Conservation (phyloP, 2,797 vertebrate species). For the Anisognathus igniventris region DNA sequence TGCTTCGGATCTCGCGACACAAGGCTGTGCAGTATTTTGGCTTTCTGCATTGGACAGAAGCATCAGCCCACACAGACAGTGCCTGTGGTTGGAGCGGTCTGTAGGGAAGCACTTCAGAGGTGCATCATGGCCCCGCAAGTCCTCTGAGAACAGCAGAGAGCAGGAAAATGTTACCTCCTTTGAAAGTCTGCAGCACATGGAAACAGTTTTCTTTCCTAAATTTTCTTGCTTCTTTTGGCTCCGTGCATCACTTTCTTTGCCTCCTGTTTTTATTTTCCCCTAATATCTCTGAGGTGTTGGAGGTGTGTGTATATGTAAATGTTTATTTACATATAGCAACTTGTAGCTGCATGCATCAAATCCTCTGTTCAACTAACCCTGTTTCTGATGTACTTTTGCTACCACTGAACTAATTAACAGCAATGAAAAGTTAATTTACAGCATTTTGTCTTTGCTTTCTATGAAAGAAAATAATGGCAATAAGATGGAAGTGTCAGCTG, state of each 20-base stretch:
- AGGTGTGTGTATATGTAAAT: neutral
- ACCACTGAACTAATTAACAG: neutral
- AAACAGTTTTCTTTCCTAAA: neutral
- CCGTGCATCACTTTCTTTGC: neutral
- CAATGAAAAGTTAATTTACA: neutral
- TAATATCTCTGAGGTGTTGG: neutral
- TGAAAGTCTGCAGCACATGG: neutral
- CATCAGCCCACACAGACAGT: neutral
- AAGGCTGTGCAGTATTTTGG: neutral
- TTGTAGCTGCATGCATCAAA: neutral
- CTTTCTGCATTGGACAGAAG: neutral
- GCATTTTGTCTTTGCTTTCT: neutral
- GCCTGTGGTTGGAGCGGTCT: accelerated
- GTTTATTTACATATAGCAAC: neutral
- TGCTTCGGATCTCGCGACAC: neutral
- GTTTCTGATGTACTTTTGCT: neutral
- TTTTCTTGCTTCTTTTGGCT: neutral
- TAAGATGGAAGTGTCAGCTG: neutral
- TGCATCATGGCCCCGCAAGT: neutral
- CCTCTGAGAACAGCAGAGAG: neutral
- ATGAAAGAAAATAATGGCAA: neutral
- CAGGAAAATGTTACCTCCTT: neutral
- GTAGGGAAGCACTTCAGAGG: neutral
- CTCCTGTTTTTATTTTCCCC: neutral
- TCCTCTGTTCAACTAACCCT: neutral